phyloP scores from a whole-genome alignment of 2,888 invertebrate species.

The Tachina grossa region DNA sequence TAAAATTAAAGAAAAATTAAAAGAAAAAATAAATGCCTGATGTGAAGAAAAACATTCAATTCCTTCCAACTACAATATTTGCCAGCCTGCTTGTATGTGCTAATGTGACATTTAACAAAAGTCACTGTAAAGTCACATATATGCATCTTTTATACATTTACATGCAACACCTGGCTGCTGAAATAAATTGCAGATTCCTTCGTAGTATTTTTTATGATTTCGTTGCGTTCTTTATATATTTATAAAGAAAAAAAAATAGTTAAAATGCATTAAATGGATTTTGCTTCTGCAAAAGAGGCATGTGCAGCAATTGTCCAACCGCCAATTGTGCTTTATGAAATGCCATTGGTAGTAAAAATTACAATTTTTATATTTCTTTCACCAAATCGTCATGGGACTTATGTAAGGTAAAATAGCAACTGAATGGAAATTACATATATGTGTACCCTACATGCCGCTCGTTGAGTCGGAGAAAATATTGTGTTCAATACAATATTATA shows the following conservation, averaged over 20 bases:
- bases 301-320: conserved; percentile 19
- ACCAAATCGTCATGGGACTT: neutral
- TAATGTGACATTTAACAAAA: conserved; percentile 30
- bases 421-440: neutral
- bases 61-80: neutral
- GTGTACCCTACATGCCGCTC: neutral
- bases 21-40: neutral
- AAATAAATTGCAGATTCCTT: conserved; percentile 36
- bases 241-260: conserved; percentile 47
- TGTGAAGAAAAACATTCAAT: conserved; percentile 2
- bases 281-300: conserved; percentile 7
- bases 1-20: neutral
- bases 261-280: conserved; percentile 55
- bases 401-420: neutral
- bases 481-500: no score
- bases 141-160: conserved; percentile 13
- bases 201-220: neutral
- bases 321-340: conserved; percentile 17
- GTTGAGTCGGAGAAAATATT: no score
- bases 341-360: conserved; percentile 33
- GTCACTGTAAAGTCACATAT: neutral
- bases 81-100: neutral
- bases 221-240: conserved; percentile 16
- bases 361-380: conserved; percentile 41
- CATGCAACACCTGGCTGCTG: conserved; percentile 53